Base-by-base conservation (phyloP, 2,888 invertebrate genomes). In the Hemicrepidius hirtus region DNA sequence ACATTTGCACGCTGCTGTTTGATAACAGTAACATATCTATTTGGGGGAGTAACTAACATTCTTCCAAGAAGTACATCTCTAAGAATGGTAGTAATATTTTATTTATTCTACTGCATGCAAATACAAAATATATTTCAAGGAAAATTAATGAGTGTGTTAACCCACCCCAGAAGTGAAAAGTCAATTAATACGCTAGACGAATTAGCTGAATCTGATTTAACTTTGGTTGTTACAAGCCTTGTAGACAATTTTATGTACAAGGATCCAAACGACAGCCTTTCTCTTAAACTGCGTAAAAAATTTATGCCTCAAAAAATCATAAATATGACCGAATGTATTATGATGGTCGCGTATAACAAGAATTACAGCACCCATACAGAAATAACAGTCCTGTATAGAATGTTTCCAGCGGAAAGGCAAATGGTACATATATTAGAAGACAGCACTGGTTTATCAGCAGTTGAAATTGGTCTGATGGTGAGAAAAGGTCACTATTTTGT, bases 401-500 rank as follows among this genome's bases (percentile, higher is more conserved):
- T 21, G 10, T 49, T 10, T 49, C 49, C 20, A 10, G 5, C 10
- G 10, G 10, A 49, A 21, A 20, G 10, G 5, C 3, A 2, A 12
- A 20, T 49, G 21, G 2, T 49, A 10, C 21, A 49, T 12, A 0
- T 49, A 12, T 0, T 49, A 5, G 18, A 18, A 9, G 10, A 21
- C 2, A 18, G 12, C 12, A 12, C 21, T 12, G 49, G 49, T 12
- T 3, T 49, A 0, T 10, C 12, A 12, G 21, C 3, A 9, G 1
- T 21, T 1, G 49, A 21, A 21, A 9, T 12, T 5, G 21, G 9
- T 1, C 1, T 49, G 3, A 1, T 9, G 0, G 21, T 49, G 49
- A 6, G 49, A 21, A 49, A 49, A 9, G 49, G 49, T 21, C 21
- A 21, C 7, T 49, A 49, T 20, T 49, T 49, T 21, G 7, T 49